phyloP scores from a whole-genome alignment of 2,113 vertebrate species.

The Peromyscus maniculatus region DNA sequence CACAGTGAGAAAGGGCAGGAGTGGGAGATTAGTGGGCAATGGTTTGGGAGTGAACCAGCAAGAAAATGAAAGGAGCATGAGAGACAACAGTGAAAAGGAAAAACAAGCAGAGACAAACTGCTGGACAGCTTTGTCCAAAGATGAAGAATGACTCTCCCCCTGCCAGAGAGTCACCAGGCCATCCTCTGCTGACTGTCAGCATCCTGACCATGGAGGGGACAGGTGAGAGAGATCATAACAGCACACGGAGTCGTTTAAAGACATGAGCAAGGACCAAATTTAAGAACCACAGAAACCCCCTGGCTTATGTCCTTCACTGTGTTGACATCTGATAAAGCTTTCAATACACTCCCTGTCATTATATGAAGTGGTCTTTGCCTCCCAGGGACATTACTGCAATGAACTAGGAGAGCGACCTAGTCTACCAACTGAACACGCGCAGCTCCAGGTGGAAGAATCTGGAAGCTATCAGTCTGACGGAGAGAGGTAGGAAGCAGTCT shows the following conservation, averaged over 20 bases:
- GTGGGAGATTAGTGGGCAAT: not conserved
- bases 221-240: not conserved
- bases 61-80: not conserved
- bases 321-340: not conserved
- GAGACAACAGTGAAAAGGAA: constrained; percentile 43
- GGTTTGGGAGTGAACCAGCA: not conserved
- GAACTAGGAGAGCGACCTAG: not conserved
- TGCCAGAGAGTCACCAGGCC: not conserved
- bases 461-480: not conserved
- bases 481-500: not conserved
- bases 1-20: not conserved
- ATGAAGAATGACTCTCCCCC: rapidly evolving
- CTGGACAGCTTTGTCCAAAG: not conserved
- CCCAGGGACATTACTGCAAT: not conserved
- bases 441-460: not conserved
- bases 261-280: not conserved
- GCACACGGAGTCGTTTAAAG: not conserved
- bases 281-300: not conserved
- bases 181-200: not conserved
- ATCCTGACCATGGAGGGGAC: not conserved
- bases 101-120: not conserved
- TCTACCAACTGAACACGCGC: not conserved
- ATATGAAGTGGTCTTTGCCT: not conserved
- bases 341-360: not conserved
- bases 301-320: not conserved